These are phyloP conservation scores for Macaca mulatta DNA, from an alignment of 2,113 vertebrate genomes.

Conservation along the genomic window DNA sequence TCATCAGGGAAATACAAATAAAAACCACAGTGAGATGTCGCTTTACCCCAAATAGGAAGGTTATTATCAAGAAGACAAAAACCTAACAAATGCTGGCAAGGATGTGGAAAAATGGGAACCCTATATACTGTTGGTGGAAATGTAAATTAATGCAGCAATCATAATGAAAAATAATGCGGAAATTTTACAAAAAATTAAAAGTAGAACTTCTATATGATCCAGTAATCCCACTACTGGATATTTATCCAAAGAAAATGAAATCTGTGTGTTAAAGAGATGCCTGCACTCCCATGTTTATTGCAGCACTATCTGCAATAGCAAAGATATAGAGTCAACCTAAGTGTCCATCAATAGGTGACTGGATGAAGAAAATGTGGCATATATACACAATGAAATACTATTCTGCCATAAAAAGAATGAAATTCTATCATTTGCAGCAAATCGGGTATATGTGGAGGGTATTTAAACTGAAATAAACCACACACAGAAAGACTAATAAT, in stretches of 20 bases:
- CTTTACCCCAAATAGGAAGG: not conserved
- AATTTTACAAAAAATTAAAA: not conserved
- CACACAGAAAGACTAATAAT: not conserved
- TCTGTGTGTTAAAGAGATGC: not conserved
- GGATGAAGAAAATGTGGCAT: not conserved
- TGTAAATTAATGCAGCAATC: not conserved
- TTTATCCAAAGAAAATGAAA: not conserved
- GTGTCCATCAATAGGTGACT: not conserved
- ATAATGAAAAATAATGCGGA: not conserved
- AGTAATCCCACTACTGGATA: not conserved
- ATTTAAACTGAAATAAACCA: not conserved
- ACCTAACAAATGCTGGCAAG: not conserved
- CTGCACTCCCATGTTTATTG: not conserved
- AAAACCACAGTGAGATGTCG: not conserved
- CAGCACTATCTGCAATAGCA: not conserved
- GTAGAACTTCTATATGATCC: not conserved
- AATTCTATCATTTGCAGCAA: not conserved
- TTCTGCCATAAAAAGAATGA: not conserved
- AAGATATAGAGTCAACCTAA: not conserved
- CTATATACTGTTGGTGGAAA: not conserved
- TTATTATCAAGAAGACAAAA: not conserved
- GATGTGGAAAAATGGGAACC: not conserved
- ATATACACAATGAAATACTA: not conserved
- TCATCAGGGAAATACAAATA: not conserved
- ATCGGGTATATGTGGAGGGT: too few relatives aligned